These are phyloP conservation scores for Hydraecia micacea DNA, from an alignment of 2,888 invertebrate genomes.

Conservation along the genomic window DNA sequence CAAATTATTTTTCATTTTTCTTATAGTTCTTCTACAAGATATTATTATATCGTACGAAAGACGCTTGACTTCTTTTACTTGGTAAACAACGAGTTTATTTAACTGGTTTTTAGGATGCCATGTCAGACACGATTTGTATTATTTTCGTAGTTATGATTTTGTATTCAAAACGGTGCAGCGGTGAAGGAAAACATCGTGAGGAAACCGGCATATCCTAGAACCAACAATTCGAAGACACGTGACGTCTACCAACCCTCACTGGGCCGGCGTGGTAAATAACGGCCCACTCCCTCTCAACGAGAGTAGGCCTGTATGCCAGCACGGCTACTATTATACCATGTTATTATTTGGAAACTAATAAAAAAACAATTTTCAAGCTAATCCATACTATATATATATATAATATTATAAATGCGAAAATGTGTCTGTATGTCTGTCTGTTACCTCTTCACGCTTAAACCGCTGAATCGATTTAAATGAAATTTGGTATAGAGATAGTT, in stretches of 20 bases:
- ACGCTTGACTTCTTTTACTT: not conserved
- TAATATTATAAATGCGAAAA: too few relatives aligned
- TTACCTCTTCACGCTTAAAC: too few relatives aligned
- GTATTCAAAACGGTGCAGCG: not conserved
- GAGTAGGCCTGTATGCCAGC: not conserved
- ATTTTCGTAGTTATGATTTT: not conserved
- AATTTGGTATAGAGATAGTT: too few relatives aligned
- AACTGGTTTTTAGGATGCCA: not conserved
- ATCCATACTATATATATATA: too few relatives aligned
- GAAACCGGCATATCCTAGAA: not conserved
- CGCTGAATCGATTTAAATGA: too few relatives aligned
- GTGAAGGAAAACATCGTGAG: too few relatives aligned
- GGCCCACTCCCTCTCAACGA: not conserved
- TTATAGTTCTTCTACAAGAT: constrained; percentile 52
- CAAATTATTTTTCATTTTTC: constrained; percentile 66
- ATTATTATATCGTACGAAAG: constrained; percentile 33
- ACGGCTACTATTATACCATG: too few relatives aligned
- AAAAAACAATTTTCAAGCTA: too few relatives aligned
- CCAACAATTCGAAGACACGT: not conserved
- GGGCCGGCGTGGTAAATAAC: too few relatives aligned
- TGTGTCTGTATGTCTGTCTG: too few relatives aligned
- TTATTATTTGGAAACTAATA: too few relatives aligned
- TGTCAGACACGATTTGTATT: not conserved
- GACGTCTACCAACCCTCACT: too few relatives aligned
- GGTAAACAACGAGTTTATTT: not conserved